Base-by-base conservation (phyloP, 2,888 invertebrate species). In the Clostera curtula region DNA sequence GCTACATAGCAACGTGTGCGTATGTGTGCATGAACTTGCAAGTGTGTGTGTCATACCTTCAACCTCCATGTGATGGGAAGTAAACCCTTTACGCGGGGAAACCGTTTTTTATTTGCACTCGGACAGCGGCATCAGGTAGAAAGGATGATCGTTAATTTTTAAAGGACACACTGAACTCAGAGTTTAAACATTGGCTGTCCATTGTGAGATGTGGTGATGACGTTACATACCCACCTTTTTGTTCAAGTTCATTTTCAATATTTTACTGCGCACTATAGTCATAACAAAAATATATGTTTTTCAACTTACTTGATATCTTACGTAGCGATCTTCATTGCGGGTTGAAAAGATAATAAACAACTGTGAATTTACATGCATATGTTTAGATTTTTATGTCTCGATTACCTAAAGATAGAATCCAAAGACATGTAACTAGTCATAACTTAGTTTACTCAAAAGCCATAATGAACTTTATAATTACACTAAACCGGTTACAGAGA, bases 81-180 rank as follows among this genome's bases (percentile, higher is more conserved):
- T 85, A 76, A 85, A 86, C 85, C 85, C 85, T 85, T 84, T 83
- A 76, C 70, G 76, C 65, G 64, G 73, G 66, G 79, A 77, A 76
- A 77, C 77, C 67, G 73, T 84, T 85, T 85, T 83, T 79, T 85
- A 83, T 82, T 79, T 82, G 84, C 79, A 72, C 72, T 83, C 75
- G 84, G 83, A 77, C 79, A 79, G 73, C 83, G 73, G 72, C 75
- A 71, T 74, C 85, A 85, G 85, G 85, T 85, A 82, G 73, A 77
- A 76, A 80, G 74, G 76, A 82, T 77, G 76, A 77, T 82, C 77
- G 77, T 76, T 76, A 80, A 76, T 80, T 82, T 83, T 83, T 82
- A 72, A 74, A 73, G 76, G 76, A 76, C 74, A 76, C 67, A 62
- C 62, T 68, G 67, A 73, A 67, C 70, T 68, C 56, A 66, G 52